Evolutionary conservation across 2,888 invertebrate genomes (phyloP), one percentile per base, ranked within the genome.

Genomic region (Zootermopsis nevadensis): DNA sequence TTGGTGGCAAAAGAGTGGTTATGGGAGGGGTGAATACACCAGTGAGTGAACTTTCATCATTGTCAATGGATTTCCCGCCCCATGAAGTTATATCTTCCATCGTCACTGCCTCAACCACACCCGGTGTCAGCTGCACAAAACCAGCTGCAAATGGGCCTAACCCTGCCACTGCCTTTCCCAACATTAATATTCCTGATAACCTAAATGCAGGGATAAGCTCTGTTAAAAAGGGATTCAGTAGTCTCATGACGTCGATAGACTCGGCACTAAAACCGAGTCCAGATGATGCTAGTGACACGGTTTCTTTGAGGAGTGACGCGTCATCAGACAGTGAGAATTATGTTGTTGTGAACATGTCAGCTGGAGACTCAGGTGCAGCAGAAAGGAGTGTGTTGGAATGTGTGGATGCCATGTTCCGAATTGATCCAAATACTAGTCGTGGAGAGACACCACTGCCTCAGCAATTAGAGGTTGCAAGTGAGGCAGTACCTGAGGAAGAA

Each of bases 311-410:
- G 86, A 97, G 97, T 86, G 97, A 97, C 85, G 94, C 94, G 55
- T 96, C 96, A 86, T 96, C 96, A 0, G 98, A 98, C 90, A 97
- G 96, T 85, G 96, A 96, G 87, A 94, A 95, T 86, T 97, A 94
- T 88, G 93, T 96, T n/a, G 92, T 95, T 76, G 93, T 96, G 77
- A 87, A 87, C 60, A 83, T 89, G 79, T 88, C 87, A 60, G 77
- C 55, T 77, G 79, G 79, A 66, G 79, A 79, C n/a, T 38, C 55
- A 19, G 35, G 60, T 27, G 93, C 93, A 60, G 92, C 91, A 91
- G 83, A 91, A 93, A 82, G 91, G 91, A 85, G 53, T 33, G 35
- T 33, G 35, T 27, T 53, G 19, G 83, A 79, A 66, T 79, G 83
- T 42, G 92, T 93, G 53, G 94, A 94, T 87, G 91, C 93, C n/a